Percentiles rank a stretch among this genome's conserved stretches.
phyloP scores from a whole-genome alignment of 2,797 vertebrate species.

The Choloepus didactylus region DNA sequence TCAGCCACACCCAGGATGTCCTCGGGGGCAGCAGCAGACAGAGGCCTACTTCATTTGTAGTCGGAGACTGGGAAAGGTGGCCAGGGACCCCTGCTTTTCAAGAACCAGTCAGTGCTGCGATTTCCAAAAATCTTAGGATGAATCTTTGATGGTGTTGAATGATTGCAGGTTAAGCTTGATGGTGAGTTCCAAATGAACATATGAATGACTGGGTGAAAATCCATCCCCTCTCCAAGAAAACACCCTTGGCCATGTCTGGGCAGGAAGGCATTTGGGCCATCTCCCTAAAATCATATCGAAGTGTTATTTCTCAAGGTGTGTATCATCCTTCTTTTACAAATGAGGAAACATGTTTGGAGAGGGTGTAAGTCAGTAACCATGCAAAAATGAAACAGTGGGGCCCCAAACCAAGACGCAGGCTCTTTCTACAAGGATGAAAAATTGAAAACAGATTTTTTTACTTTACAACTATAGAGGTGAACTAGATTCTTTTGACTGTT shows the following conservation, averaged over 20 bases:
- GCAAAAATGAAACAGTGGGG: background rate
- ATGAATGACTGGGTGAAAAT: background rate
- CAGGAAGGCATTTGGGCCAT: background rate
- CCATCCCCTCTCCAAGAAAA: background rate
- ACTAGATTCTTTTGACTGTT: background rate
- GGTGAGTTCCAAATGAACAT: background rate
- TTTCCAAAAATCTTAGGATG: background rate
- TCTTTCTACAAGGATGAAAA: background rate
- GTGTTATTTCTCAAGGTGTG: background rate
- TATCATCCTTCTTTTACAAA: background rate
- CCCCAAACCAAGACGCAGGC: background rate
- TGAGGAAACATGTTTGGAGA: background rate
- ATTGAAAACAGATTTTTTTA: background rate
- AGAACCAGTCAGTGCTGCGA: background rate
- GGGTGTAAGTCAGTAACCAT: background rate
- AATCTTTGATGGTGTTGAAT: background rate
- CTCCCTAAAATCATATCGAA: background rate
- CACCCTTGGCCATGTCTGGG: rapidly evolving
- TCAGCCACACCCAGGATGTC: background rate
- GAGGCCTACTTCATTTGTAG: background rate
- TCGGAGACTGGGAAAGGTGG: background rate
- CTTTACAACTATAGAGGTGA: background rate
- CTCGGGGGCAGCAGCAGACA: background rate
- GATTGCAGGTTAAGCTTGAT: background rate
- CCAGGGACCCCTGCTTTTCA: background rate